These are phyloP conservation scores for Formicarius rufipectus DNA, from an alignment of 2,113 vertebrate genomes.

Conservation along the genomic window DNA sequence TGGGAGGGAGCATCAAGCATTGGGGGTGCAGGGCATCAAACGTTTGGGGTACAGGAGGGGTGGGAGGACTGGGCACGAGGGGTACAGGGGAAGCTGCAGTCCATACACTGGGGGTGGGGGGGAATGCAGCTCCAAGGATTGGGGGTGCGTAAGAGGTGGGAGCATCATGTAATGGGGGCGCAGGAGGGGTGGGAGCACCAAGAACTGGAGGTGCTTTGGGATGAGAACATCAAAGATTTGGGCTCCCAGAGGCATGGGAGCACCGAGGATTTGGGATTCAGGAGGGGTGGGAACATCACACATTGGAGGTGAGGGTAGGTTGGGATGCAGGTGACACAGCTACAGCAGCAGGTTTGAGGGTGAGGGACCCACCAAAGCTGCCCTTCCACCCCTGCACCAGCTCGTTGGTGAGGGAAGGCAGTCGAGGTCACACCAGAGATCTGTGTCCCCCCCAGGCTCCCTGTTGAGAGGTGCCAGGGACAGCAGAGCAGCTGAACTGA, in stretches of 20 bases:
- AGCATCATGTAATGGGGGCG: neutral
- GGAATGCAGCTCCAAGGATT: neutral
- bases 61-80: neutral
- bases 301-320: neutral
- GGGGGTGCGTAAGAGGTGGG: neutral
- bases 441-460: neutral
- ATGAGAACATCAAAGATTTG: neutral
- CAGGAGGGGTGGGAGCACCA: neutral
- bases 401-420: neutral
- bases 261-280: neutral
- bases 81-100: neutral
- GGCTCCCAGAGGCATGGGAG: neutral
- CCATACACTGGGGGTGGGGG: rapidly evolving
- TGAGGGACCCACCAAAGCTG: rapidly evolving
- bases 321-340: neutral
- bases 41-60: neutral
- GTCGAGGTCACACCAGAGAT: rapidly evolving
- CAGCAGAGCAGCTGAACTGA: neutral
- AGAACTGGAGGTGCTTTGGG: neutral
- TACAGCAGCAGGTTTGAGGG: neutral
- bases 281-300: neutral
- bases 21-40: neutral
- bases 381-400: neutral
- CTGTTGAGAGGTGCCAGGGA: neutral
- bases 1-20: neutral